A percentile compares a stretch with the other conserved stretches of the same genome.
Conservation (phyloP, 1,140 invertebrate genomes). For the Diplogasteroides magnus region DNA sequence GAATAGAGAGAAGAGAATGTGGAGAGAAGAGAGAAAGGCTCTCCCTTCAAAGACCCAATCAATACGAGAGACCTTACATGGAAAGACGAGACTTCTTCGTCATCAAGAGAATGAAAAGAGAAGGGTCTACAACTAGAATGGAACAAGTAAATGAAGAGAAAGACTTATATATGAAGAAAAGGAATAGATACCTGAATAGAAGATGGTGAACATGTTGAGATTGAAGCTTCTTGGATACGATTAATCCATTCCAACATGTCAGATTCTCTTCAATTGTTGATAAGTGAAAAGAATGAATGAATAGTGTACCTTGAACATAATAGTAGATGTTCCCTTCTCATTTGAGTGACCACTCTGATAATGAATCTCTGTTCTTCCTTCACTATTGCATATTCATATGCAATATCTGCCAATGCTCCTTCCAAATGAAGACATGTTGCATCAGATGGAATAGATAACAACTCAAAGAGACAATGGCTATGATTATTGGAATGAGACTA, state of each 20-base stretch:
- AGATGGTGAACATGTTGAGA: background rate
- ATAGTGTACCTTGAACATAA: background rate
- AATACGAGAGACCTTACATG: background rate
- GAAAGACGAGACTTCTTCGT: no score
- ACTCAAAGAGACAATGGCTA: no score
- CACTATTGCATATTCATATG: background rate
- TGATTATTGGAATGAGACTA: background rate
- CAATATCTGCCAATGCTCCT: background rate
- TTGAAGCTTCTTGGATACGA: background rate
- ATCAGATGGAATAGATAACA: background rate
- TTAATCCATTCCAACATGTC: background rate
- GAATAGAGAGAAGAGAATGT: slow-evolving; percentile 6
- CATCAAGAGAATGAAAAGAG: background rate
- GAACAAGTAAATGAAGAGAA: background rate
- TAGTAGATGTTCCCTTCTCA: background rate
- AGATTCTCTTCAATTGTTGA: background rate
- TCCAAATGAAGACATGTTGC: background rate
- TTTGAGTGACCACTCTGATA: background rate
- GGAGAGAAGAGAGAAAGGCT: background rate
- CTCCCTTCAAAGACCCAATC: background rate
- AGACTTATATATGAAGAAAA: background rate
- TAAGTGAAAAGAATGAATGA: background rate
- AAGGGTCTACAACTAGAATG: background rate
- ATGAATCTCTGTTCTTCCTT: background rate
- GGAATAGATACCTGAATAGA: background rate